Conservation (phyloP, 2,113 vertebrate species). For the Semnopithecus entellus region DNA sequence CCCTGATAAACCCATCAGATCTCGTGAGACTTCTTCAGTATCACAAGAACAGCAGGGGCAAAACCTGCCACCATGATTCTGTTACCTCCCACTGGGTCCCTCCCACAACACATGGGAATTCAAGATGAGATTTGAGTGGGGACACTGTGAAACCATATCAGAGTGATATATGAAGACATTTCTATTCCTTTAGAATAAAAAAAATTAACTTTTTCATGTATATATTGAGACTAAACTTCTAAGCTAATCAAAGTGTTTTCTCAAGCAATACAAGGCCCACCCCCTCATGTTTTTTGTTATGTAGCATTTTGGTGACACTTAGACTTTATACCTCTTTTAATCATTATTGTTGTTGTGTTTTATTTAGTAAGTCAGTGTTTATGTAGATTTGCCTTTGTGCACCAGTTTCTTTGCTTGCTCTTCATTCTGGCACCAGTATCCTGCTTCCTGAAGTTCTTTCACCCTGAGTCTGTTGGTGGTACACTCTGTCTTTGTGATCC, state of each 20-base stretch:
- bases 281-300: not conserved
- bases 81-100: no score
- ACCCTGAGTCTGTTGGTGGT: not conserved
- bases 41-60: no score
- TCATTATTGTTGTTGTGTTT: not conserved
- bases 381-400: not conserved
- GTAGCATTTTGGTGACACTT: not conserved
- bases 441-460: not conserved
- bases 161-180: not conserved
- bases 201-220: not conserved
- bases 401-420: not conserved
- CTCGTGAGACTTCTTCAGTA: no score
- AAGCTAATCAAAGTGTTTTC: not conserved
- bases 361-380: not conserved
- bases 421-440: not conserved
- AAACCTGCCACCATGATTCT: no score
- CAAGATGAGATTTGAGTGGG: no score
- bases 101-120: no score
- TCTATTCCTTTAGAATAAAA: not conserved
- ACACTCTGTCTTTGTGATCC: not conserved
- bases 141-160: no score
- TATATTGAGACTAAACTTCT: not conserved
- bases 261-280: not conserved
- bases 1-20: no score
- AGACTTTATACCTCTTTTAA: not conserved